phyloP scores from a whole-genome alignment of 2,113 vertebrate species.

The Xenopus laevis region DNA sequence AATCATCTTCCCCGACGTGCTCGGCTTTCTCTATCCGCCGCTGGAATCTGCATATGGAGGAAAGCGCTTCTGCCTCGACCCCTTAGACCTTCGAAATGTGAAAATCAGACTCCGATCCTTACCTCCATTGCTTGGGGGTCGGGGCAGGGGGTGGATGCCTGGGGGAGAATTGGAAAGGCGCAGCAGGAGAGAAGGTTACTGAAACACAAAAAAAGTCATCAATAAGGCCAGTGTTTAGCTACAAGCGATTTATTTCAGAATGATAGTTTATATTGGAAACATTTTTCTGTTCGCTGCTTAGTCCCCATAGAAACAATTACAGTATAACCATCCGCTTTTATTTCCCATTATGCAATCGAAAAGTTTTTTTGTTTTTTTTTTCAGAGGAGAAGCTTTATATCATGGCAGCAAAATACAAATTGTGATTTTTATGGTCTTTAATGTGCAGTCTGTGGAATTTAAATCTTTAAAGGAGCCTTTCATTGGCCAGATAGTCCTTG shows the following conservation, averaged over 20 bases:
- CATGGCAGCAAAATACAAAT: conserved; percentile 33
- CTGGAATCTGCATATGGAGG: not conserved
- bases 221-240: conserved; percentile 12
- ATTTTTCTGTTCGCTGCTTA: conserved; percentile 26
- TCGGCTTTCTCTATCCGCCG: not conserved
- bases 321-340: conserved; percentile 25
- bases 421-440: conserved; percentile 48
- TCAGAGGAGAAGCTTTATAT: no score
- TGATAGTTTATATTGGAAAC: conserved; percentile 33
- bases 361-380: conserved; percentile 19
- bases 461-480: no score
- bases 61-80: not conserved
- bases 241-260: conserved; percentile 19
- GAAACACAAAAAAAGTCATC: not conserved
- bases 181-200: not conserved
- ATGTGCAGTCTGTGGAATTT: conserved; percentile 34
- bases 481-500: no score
- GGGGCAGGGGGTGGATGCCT: no score
- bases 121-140: no score
- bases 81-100: not conserved
- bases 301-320: conserved; percentile 38
- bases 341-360: conserved; percentile 20
- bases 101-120: no score
- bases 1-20: not conserved
- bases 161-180: no score